Percentiles rank a stretch among this genome's conserved stretches.
These are phyloP conservation scores for Cheilosia vulpina DNA, from an alignment of 2,888 invertebrate species.

Conservation along the genomic window DNA sequence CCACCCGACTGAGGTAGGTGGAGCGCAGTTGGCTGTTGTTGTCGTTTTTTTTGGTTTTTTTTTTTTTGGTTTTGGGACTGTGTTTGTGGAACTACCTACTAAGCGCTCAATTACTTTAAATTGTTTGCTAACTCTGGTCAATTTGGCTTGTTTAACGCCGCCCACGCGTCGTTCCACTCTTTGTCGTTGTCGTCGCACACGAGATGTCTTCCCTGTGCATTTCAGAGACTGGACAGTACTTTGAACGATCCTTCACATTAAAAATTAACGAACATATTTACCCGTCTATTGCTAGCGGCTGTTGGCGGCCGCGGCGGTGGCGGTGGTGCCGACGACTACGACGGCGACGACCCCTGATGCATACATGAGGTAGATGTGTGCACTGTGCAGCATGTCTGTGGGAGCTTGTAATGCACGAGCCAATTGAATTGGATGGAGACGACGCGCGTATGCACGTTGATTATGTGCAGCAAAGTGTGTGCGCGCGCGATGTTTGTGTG, in stretches of 20 bases:
- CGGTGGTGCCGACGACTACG: slow-evolving; percentile 13
- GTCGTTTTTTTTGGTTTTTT: slow-evolving; percentile 1
- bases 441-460: slow-evolving; percentile 30
- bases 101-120: slow-evolving; percentile 74
- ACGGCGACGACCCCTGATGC: slow-evolving; percentile 22
- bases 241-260: slow-evolving; percentile 71
- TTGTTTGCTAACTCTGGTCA: slow-evolving; percentile 75
- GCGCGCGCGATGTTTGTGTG: slow-evolving; percentile 19
- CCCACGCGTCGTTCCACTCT: slow-evolving; percentile 62
- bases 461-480: slow-evolving; percentile 22
- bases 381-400: slow-evolving; percentile 43
- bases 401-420: slow-evolving; percentile 74
- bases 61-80: background rate
- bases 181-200: slow-evolving; percentile 4
- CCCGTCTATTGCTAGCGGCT: slow-evolving; percentile 36
- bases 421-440: slow-evolving; percentile 70
- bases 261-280: slow-evolving; percentile 73
- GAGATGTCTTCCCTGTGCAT: slow-evolving; percentile 34
- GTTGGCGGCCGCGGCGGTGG: slow-evolving; percentile 11
- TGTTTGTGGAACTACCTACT: slow-evolving; percentile 60
- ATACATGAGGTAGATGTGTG: background rate
- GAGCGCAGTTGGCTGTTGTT: background rate
- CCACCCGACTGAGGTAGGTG: background rate
- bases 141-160: slow-evolving; percentile 72
- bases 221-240: slow-evolving; percentile 46